Evolutionary conservation across 1,140 invertebrate species (phyloP).

Genomic region (Pararge aegeria): DNA sequence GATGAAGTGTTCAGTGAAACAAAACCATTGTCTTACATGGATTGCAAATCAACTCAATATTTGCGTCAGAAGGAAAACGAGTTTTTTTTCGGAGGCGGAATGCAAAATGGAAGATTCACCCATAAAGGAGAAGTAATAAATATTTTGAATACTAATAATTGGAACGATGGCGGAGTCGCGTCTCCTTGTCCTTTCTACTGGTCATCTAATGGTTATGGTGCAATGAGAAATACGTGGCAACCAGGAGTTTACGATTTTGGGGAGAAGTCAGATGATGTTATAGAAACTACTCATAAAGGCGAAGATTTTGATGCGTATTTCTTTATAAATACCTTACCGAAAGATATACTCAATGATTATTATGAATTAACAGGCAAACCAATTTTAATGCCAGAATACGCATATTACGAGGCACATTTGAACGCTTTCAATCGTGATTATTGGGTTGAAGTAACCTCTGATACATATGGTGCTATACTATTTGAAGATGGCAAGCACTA

Average conservation of each 20-base stretch:
- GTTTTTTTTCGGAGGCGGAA: slow-evolving; percentile 67
- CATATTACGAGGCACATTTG: slow-evolving; percentile 68
- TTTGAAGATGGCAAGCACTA: slow-evolving; percentile 70
- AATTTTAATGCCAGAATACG: slow-evolving; percentile 61
- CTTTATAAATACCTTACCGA: slow-evolving; percentile 54
- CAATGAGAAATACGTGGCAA: slow-evolving; percentile 65
- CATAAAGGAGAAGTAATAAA: slow-evolving; percentile 65
- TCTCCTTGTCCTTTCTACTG: slow-evolving; percentile 70
- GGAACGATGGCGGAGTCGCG: slow-evolving; percentile 61
- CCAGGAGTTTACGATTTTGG: slow-evolving; percentile 64
- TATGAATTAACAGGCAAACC: slow-evolving; percentile 66
- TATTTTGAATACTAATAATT: slow-evolving; percentile 60
- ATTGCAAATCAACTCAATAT: slow-evolving; percentile 41
- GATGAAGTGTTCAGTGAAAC: slow-evolving; percentile 52
- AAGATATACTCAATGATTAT: slow-evolving; percentile 61
- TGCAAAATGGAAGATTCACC: slow-evolving; percentile 68
- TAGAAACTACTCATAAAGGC: slow-evolving; percentile 46
- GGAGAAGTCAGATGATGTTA: slow-evolving; percentile 29
- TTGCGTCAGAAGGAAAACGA: slow-evolving; percentile 51
- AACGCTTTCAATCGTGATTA: slow-evolving; percentile 71
- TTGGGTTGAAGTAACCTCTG: slow-evolving; percentile 55
- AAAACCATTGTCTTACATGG: slow-evolving; percentile 43
- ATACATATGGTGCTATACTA: slow-evolving; percentile 46
- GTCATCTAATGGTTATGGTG: slow-evolving; percentile 64
- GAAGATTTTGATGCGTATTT: slow-evolving; percentile 59